Percentiles rank a stretch among this genome's conserved stretches.
Conservation (phyloP, 2,113 vertebrate species). For the Sakesphorus luctuosus region DNA sequence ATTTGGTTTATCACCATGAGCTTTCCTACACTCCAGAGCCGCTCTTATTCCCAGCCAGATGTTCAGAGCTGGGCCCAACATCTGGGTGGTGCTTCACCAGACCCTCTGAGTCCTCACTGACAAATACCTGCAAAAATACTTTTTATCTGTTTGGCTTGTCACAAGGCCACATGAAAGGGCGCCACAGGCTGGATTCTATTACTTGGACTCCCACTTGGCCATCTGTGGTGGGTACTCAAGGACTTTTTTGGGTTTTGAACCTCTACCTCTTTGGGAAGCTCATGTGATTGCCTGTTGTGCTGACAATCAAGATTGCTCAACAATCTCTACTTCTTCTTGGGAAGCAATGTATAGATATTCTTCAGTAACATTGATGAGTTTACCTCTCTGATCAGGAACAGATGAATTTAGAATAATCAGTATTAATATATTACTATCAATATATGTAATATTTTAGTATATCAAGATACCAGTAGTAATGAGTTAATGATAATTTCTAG, state of each 20-base stretch:
- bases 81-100: background rate
- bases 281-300: background rate
- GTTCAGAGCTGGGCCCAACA: background rate
- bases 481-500: background rate
- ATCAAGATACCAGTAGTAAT: background rate
- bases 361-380: background rate
- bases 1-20: slow-evolving; percentile 15
- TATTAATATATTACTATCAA: background rate
- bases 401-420: background rate
- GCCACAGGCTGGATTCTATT: background rate
- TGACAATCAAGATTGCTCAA: background rate
- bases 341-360: background rate
- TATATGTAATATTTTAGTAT: background rate
- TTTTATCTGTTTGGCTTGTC: background rate
- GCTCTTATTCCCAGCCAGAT: background rate
- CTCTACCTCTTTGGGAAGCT: background rate
- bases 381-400: background rate
- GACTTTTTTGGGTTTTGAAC: background rate
- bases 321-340: background rate
- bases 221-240: background rate
- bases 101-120: background rate
- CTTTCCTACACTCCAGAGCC: background rate
- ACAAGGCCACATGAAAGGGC: background rate
- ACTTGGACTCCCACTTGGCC: background rate
- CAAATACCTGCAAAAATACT: background rate